Evolutionary conservation across 2,888 invertebrate genomes (phyloP).

Genomic region (Sphinx pinastri): DNA sequence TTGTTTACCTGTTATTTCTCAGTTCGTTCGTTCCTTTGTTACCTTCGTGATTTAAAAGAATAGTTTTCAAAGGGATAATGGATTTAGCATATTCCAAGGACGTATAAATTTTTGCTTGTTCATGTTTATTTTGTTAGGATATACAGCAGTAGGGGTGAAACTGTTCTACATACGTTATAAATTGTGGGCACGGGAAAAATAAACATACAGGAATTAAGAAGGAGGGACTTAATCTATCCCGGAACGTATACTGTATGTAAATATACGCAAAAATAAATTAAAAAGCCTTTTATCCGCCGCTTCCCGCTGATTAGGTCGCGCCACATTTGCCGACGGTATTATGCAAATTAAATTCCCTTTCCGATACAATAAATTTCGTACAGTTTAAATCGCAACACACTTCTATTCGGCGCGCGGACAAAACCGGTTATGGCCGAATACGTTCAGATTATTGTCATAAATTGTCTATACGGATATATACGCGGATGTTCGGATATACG

Average conservation of each 20-base stretch:
- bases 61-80: too few relatives aligned
- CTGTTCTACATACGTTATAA: background rate
- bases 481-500: constrained; percentile 2
- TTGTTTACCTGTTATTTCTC: background rate
- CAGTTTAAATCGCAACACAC: constrained; percentile 62
- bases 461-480: constrained; percentile 54
- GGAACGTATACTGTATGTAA: background rate
- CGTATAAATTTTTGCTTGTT: too few relatives aligned
- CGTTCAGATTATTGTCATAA: constrained; percentile 75
- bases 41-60: too few relatives aligned
- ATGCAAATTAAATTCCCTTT: constrained; percentile 56
- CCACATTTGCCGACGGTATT: constrained; percentile 42
- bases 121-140: too few relatives aligned
- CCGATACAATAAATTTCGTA: constrained; percentile 60
- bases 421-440: constrained; percentile 62
- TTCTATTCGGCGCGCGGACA: constrained; percentile 58
- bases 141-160: background rate
- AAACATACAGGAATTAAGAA: background rate
- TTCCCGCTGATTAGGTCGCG: constrained; percentile 17
- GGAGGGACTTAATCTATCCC: background rate
- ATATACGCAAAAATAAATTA: constrained; percentile 18
- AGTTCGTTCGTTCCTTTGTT: background rate
- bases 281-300: constrained; percentile 24
- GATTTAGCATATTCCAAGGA: too few relatives aligned
- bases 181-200: background rate